These are phyloP conservation scores for Pammene fasciana DNA, from an alignment of 2,888 invertebrate species.

Conservation along the genomic window DNA sequence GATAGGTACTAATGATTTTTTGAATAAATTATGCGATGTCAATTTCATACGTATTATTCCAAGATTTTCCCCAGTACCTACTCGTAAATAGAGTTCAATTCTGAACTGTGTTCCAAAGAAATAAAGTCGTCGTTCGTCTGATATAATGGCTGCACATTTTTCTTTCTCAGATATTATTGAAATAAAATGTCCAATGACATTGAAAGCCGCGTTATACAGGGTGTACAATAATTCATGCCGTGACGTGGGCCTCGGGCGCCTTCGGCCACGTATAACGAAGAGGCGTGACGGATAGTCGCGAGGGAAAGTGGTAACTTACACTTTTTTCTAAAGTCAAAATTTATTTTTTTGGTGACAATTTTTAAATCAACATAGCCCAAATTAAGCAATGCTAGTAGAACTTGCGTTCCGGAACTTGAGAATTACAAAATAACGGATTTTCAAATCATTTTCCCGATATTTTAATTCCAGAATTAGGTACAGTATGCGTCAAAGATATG, in stretches of 20 bases:
- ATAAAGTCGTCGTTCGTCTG: not conserved
- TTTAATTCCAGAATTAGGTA: too few species aligned
- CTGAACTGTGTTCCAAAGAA: not conserved
- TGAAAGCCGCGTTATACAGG: conserved; percentile 24
- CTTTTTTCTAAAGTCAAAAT: too few species aligned
- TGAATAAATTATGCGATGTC: not conserved
- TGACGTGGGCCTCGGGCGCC: conserved; percentile 29
- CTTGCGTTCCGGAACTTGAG: too few species aligned
- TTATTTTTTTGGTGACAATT: not conserved
- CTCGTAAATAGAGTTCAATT: not conserved
- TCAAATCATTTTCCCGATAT: too few species aligned
- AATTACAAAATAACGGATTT: too few species aligned
- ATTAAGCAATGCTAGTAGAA: too few species aligned
- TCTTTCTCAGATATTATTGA: conserved; percentile 15
- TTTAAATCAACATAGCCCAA: too few species aligned
- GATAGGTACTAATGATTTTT: too few species aligned
- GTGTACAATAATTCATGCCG: conserved; percentile 25
- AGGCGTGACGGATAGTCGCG: conserved; percentile 35
- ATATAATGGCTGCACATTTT: not conserved
- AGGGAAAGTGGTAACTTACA: not conserved
- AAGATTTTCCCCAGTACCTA: not conserved
- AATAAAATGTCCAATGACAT: conserved; percentile 22
- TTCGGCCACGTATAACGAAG: conserved; percentile 37
- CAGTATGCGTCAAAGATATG: too few species aligned
- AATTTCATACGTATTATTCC: not conserved